These are phyloP conservation scores for Lithobates pipiens DNA, from an alignment of 2,797 vertebrate species.

Conservation along the genomic window DNA sequence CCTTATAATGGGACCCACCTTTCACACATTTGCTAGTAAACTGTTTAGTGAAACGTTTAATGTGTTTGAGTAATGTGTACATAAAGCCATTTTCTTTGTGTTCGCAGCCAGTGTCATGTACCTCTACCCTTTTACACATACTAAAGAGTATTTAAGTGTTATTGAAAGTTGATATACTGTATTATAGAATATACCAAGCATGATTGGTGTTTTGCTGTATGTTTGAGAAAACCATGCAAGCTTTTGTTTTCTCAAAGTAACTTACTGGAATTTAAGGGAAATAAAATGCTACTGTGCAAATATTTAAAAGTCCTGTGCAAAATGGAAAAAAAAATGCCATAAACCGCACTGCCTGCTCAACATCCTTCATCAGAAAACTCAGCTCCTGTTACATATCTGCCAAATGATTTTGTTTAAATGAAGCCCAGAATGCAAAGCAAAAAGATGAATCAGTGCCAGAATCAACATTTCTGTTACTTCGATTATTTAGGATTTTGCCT, in stretches of 20 bases:
- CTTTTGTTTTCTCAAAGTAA: not conserved
- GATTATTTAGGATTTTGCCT: constrained; percentile 45
- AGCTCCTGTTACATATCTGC: constrained; percentile 55
- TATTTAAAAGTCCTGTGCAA: constrained; percentile 7
- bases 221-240: not conserved
- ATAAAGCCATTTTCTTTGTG: not conserved
- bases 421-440: constrained; percentile 44
- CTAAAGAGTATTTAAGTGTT: too few relatives aligned
- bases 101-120: not conserved
- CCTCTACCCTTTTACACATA: not conserved
- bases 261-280: not conserved
- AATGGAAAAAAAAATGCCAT: constrained; percentile 44
- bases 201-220: not conserved
- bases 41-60: too few relatives aligned
- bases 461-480: constrained; percentile 57
- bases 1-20: too few relatives aligned
- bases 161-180: not conserved
- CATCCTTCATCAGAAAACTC: constrained; percentile 39
- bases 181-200: not conserved
- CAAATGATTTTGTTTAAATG: constrained; percentile 54
- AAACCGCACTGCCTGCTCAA: constrained; percentile 38
- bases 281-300: constrained; percentile 30
- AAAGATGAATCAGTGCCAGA: constrained; percentile 36
- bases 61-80: too few relatives aligned
- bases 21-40: too few relatives aligned